Base-by-base conservation (phyloP, 2,113 vertebrate species). In the Copsychus sechellarum region DNA sequence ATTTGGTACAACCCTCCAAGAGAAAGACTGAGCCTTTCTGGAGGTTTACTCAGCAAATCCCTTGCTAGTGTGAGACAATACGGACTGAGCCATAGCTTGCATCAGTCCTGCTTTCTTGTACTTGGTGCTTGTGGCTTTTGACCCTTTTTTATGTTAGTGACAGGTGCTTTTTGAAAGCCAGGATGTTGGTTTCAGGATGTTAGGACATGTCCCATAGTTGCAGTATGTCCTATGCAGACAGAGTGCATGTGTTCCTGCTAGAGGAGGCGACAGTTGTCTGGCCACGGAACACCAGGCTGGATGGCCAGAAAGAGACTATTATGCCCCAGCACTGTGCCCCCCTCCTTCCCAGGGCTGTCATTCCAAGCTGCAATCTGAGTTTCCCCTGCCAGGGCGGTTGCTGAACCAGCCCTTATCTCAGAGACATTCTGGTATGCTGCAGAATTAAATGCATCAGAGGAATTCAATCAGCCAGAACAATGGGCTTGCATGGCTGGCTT, bases 401-500 rank as follows among this genome's bases (percentile, higher is more conserved):
- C 71, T 14, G 23, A 80, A 66, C 26, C 45, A 85, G 66, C 51
- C 64, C 62, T 94, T 94, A 86, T 90, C 88, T 93, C 56, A 74
- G 56, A 81, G 53, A 38, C 25, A 15, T 11, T 51, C 31, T 81
- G 76, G 40, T 74, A 67, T 93, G 88, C 60, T 36, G 43, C 67
- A 88, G 86, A 93, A 93, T 80, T 60, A 91, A 92, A 76, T 76
- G 43, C 16, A 88, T 78, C 0, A 1, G 19, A 71, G 79, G 95
- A 96, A 95, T 66, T 70, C 7, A 7, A 50, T 88, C 69, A 67
- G 28, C 43, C 89, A 86, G 54, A 96, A 62, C 48, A 90, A 71
- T 25, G 50, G 38, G 12, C 34, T 79, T 86, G 40, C 20, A 29
- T 2, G 71, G 56, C 72, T 67, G 61, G 28, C 85, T 81, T 6